These are phyloP conservation scores for Mus musculus DNA, from an alignment of 2,113 vertebrate genomes.

Conservation along the genomic window DNA sequence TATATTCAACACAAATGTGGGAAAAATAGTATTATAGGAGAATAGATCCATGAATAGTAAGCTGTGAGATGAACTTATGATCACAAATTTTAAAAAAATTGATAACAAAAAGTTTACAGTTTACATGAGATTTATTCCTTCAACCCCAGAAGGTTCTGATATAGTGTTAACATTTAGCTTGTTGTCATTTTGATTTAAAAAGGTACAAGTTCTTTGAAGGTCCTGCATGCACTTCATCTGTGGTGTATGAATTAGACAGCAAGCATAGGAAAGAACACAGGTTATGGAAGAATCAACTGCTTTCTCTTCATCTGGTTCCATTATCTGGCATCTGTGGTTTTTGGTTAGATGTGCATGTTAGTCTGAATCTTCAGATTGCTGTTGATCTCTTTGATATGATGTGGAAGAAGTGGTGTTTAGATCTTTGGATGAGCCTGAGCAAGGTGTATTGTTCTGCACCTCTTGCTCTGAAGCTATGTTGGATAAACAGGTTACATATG, in stretches of 20 bases:
- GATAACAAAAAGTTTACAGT: not conserved
- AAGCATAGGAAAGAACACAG: not conserved
- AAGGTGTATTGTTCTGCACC: not conserved
- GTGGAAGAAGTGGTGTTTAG: not conserved
- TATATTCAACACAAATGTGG: not conserved
- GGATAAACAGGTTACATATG: not conserved
- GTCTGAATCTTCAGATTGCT: conserved; percentile 62
- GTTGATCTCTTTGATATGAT: not conserved
- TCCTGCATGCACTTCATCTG: not conserved
- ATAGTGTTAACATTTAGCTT: not conserved
- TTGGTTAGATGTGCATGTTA: not conserved
- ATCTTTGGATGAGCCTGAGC: conserved; percentile 30
- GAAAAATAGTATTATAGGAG: not conserved
- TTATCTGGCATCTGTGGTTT: not conserved
- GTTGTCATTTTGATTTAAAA: conserved; percentile 44
- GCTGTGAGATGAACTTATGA: not conserved
- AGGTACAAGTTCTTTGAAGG: conserved; percentile 18
- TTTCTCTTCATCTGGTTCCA: not conserved
- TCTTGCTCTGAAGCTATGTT: conserved; percentile 52
- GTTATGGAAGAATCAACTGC: not conserved
- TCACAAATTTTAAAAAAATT: not conserved
- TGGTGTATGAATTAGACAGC: not conserved
- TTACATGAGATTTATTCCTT: conserved; percentile 32
- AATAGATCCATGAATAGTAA: not conserved
- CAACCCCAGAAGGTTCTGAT: conserved; percentile 45